Conservation (phyloP, 2,888 invertebrate species). For the Andrena flavipes region DNA sequence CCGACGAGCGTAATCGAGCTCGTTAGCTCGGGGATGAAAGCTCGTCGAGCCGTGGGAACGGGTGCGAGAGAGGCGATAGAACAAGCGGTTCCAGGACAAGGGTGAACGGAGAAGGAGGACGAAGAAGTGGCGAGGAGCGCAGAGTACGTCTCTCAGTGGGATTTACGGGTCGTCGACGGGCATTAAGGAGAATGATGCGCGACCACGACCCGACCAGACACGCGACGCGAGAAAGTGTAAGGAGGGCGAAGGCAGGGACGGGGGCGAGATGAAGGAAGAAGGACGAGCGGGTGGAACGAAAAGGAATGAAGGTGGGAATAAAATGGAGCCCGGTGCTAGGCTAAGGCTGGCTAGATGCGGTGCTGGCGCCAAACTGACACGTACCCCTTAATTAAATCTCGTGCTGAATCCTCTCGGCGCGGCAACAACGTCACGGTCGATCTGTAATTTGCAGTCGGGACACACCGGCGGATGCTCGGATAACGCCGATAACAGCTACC, state of each 20-base stretch:
- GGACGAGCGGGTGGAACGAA: background rate
- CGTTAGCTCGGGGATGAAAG: conserved; percentile 65
- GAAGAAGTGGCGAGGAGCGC: conserved; percentile 32
- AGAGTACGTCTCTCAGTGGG: conserved; percentile 67
- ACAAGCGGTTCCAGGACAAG: conserved; percentile 11
- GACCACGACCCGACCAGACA: conserved; percentile 62
- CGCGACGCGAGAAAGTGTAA: conserved; percentile 51
- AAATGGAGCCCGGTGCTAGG: conserved; percentile 4
- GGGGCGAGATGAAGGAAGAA: background rate
- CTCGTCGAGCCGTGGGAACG: conserved; percentile 27
- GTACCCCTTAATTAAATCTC: conserved; percentile 67
- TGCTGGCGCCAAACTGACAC: conserved; percentile 29
- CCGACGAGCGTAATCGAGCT: conserved; percentile 69
- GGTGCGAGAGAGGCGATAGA: conserved; percentile 21
- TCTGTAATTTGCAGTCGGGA: conserved; percentile 45
- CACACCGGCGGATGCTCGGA: conserved; percentile 29
- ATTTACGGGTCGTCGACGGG: conserved; percentile 71
- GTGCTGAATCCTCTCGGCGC: conserved; percentile 30
- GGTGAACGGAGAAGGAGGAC: conserved; percentile 2
- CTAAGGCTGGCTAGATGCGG: background rate
- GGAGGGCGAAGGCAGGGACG: background rate
- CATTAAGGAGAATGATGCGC: conserved; percentile 71
- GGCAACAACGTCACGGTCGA: conserved; percentile 38
- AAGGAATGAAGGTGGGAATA: conserved; percentile 15
- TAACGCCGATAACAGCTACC: conserved; percentile 50